These are phyloP conservation scores for Odontamblyopus lacepedii DNA, from an alignment of 2,797 vertebrate species.

Conservation along the genomic window DNA sequence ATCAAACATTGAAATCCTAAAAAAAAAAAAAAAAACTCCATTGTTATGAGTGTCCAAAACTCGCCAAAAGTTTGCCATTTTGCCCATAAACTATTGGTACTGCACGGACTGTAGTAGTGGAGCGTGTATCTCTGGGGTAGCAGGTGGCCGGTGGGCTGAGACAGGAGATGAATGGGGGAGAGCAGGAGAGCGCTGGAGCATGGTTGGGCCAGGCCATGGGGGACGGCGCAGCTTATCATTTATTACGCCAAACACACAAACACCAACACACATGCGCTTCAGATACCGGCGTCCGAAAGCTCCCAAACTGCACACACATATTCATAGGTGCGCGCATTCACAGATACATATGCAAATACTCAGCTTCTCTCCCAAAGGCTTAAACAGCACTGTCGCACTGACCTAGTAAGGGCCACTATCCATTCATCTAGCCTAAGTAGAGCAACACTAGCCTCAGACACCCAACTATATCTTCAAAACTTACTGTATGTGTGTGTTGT, in stretches of 20 bases:
- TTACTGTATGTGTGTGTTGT: slow-evolving; percentile 34
- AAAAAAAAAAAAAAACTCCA: neutral
- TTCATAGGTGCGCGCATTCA: slow-evolving; percentile 18
- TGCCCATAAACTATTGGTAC: slow-evolving; percentile 1
- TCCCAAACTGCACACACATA: slow-evolving; percentile 13
- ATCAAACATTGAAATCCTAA: no score
- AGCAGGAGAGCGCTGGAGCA: slow-evolving; percentile 68
- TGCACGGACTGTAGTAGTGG: neutral
- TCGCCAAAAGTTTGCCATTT: neutral
- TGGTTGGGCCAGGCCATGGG: slow-evolving; percentile 70
- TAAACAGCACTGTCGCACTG: slow-evolving; percentile 47
- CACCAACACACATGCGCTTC: slow-evolving; percentile 19
- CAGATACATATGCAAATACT: slow-evolving; percentile 57
- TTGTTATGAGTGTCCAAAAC: neutral
- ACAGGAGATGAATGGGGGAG: slow-evolving; percentile 67
- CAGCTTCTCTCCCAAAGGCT: slow-evolving; percentile 49
- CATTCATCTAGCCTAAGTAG: slow-evolving; percentile 76
- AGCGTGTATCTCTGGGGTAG: slow-evolving; percentile 66
- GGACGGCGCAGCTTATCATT: slow-evolving; percentile 70
- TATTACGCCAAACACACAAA: slow-evolving; percentile 68
- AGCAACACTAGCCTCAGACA: slow-evolving; percentile 68
- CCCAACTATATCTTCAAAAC: slow-evolving; percentile 63
- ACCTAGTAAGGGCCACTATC: slow-evolving; percentile 61
- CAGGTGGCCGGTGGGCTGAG: slow-evolving; percentile 68
- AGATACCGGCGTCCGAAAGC: slow-evolving; percentile 33